phyloP scores from a whole-genome alignment of 2,888 invertebrate species.

The Hermodice carunculata region DNA sequence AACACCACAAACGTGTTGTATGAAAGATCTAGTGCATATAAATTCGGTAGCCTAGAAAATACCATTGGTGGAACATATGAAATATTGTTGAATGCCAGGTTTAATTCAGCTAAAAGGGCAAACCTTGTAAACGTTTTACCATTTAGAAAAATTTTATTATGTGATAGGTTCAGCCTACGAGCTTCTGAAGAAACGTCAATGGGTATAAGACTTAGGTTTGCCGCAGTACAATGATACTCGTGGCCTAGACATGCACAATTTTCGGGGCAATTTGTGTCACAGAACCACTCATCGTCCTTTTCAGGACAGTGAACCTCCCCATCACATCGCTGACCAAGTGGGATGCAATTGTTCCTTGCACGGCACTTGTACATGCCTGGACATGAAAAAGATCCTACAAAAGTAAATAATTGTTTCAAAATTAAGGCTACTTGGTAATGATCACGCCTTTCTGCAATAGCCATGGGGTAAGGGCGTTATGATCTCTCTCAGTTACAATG shows the following conservation, averaged over 20 bases:
- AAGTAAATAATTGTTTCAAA: too few species aligned
- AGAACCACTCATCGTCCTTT: constrained; percentile 12
- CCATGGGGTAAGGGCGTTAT: too few species aligned
- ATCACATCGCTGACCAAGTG: neutral
- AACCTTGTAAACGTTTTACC: neutral
- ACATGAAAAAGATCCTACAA: constrained; percentile 1
- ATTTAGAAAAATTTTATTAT: neutral
- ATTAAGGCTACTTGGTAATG: too few species aligned
- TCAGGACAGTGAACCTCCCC: neutral
- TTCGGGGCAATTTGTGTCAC: neutral
- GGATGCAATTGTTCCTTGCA: neutral
- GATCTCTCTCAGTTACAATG: too few species aligned
- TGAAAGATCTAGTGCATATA: neutral
- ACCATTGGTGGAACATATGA: neutral
- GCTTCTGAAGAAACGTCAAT: neutral
- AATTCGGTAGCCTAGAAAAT: neutral
- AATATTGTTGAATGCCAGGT: neutral
- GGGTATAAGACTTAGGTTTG: neutral
- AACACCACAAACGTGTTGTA: neutral
- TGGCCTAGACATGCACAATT: neutral
- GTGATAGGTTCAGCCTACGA: neutral
- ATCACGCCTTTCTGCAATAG: too few species aligned
- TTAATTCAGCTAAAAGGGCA: neutral
- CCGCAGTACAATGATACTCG: neutral
- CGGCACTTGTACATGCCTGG: constrained; percentile 1